phyloP scores from a whole-genome alignment of 1,140 invertebrate species.

The Drosophila bocqueti region DNA sequence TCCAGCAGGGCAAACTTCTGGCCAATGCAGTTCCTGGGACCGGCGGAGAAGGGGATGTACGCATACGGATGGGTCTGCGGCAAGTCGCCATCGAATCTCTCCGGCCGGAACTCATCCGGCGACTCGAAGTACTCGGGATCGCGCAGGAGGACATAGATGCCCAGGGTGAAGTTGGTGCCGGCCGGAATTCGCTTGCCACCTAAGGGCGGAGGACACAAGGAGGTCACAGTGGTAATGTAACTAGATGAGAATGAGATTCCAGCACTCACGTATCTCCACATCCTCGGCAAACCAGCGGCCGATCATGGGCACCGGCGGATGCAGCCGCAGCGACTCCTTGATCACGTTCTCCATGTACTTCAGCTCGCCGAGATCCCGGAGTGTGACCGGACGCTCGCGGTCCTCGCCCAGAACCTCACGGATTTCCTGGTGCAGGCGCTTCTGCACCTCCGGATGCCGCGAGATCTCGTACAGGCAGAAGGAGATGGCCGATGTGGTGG shows the following conservation, averaged over 20 bases:
- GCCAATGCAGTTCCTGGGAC: slow-evolving; percentile 88
- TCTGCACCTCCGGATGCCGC: slow-evolving; percentile 87
- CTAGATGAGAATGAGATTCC: no score
- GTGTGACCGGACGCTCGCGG: slow-evolving; percentile 7
- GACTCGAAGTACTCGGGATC: slow-evolving; percentile 86
- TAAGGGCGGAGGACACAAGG: not conserved
- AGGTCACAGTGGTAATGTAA: no score
- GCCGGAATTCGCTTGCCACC: slow-evolving; percentile 83
- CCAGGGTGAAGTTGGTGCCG: slow-evolving; percentile 80
- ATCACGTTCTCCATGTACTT: slow-evolving; percentile 87
- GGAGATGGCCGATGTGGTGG: slow-evolving; percentile 87
- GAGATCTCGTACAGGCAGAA: slow-evolving; percentile 87
- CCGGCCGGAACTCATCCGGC: slow-evolving; percentile 88
- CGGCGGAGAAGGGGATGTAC: slow-evolving; percentile 89
- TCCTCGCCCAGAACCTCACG: slow-evolving; percentile 86
- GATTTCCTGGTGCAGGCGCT: slow-evolving; percentile 87
- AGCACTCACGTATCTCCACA: slow-evolving; percentile 72
- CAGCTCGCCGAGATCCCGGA: slow-evolving; percentile 49
- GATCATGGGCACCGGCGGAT: slow-evolving; percentile 89
- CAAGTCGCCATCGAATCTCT: slow-evolving; percentile 87
- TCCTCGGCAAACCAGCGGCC: slow-evolving; percentile 87
- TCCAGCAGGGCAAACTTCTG: slow-evolving; percentile 93
- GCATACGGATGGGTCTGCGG: slow-evolving; percentile 84
- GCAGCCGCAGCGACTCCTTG: slow-evolving; percentile 88
- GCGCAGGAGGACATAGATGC: slow-evolving; percentile 86